These are phyloP conservation scores for Lepidurus packardi DNA, from an alignment of 1,140 invertebrate genomes.

Conservation along the genomic window DNA sequence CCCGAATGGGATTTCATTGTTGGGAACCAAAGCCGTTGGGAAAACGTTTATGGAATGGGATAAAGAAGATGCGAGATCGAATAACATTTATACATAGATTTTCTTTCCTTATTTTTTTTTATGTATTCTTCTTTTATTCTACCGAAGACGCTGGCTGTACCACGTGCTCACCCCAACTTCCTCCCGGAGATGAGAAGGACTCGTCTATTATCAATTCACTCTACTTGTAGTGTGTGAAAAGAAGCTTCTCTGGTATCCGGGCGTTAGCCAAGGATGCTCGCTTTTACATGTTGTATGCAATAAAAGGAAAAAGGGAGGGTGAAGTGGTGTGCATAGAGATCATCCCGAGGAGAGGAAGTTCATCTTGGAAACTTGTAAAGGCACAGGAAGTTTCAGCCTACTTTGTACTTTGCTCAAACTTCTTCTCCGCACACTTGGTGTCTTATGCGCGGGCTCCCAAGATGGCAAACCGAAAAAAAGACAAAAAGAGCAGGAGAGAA, in stretches of 20 bases:
- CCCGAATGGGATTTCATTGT: no score
- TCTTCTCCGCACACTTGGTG: not conserved
- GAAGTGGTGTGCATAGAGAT: not conserved
- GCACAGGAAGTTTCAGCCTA: conserved; percentile 17
- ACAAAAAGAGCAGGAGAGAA: not conserved
- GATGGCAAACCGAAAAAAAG: not conserved
- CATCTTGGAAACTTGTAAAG: not conserved
- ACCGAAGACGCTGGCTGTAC: not conserved
- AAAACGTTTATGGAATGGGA: no score
- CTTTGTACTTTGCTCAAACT: not conserved
- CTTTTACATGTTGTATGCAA: not conserved
- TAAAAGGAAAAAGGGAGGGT: not conserved
- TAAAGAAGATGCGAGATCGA: no score
- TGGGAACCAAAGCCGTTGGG: no score
- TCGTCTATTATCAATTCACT: not conserved
- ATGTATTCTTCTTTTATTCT: no score
- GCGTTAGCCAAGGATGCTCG: not conserved
- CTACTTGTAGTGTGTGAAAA: not conserved
- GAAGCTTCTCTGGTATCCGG: not conserved
- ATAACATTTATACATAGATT: no score
- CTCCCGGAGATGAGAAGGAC: not conserved
- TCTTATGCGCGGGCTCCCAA: not conserved
- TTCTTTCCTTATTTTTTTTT: no score
- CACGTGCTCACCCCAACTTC: conserved; percentile 3
- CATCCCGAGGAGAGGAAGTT: conserved; percentile 17